Evolutionary conservation across 2,888 invertebrate species (phyloP), one percentile per base, ranked within the genome.

Genomic region (Ophion obscuratus): DNA sequence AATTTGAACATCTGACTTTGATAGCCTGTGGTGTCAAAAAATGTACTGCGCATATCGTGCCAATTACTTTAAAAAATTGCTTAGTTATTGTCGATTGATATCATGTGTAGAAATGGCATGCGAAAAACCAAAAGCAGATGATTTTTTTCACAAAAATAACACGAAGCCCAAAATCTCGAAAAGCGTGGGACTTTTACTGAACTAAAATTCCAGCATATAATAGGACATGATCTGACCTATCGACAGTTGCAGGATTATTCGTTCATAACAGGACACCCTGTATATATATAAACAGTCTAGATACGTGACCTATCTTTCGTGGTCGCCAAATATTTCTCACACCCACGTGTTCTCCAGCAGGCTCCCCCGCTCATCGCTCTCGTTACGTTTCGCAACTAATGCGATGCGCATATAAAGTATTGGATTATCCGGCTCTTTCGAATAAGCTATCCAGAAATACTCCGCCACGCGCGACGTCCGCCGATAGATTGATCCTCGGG

Each of bases 341-440:
- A 44, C 11, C 47, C 71, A 14, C 36, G 36, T 20, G 47, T 20
- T n/a, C 62, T 73, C 31, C 81, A 67, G 27, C 57, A 44, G 27
- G 57, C 78, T 53, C 71, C 24, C 57, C 67, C 20, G 59, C 59
- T 59, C 40, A 61, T 68, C 31, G 77, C 57, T 40, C 81, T 80
- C 85, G 83, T 82, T 81, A 80, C 81, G 81, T 79, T 85, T 84
- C 84, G 83, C 84, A 87, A 86, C 86, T 87, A 88, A 88, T 88
- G 87, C 76, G 61, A 88, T 88, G 88, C 88, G 88, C 88, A 88
- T 88, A 88, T 87, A 88, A 88, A 88, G 88, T 85, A 88, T 88
- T 87, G 86, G 83, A 88, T 88, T 88, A 88, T 84, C 62, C 68
- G 73, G 84, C 61, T 75, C 70, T 81, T 75, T 59, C 64, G 81